These are phyloP conservation scores for Pelusios castaneus DNA, from an alignment of 2,113 vertebrate genomes.

Conservation along the genomic window DNA sequence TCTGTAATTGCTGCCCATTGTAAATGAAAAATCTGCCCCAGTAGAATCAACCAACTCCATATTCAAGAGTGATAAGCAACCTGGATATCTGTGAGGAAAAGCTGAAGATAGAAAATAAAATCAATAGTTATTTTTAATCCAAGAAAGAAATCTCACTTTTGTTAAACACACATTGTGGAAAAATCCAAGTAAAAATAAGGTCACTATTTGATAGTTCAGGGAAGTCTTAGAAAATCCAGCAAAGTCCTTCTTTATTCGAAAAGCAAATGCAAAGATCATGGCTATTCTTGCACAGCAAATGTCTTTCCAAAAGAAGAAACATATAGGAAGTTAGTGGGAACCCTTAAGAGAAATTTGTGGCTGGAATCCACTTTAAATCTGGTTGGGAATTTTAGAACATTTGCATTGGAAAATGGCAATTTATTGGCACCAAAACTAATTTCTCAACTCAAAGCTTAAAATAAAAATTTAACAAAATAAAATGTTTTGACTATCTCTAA, in stretches of 20 bases:
- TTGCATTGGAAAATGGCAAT: not conserved
- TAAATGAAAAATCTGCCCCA: slow-evolving; percentile 20
- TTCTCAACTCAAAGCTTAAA: not conserved
- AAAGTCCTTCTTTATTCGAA: not conserved
- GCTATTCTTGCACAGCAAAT: not conserved
- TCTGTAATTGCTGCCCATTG: slow-evolving; percentile 29
- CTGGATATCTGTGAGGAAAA: not conserved
- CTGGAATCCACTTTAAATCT: not conserved
- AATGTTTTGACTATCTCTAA: not conserved
- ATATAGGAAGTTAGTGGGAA: not conserved
- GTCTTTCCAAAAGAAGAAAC: not conserved
- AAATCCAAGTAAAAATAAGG: not conserved
- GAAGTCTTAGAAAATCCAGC: not conserved
- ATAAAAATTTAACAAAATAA: not conserved
- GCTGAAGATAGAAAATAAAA: slow-evolving; percentile 3
- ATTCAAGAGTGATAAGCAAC: not conserved
- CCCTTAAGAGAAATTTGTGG: not conserved
- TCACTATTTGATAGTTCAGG: not conserved
- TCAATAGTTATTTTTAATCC: not conserved
- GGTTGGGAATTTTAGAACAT: not conserved
- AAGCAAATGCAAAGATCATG: not conserved
- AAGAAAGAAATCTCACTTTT: not conserved
- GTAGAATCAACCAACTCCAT: slow-evolving; percentile 23
- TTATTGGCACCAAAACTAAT: not conserved
- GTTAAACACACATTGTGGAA: not conserved